Evolutionary conservation across 2,113 vertebrate species (phyloP).

Genomic region (Salminus brasiliensis): DNA sequence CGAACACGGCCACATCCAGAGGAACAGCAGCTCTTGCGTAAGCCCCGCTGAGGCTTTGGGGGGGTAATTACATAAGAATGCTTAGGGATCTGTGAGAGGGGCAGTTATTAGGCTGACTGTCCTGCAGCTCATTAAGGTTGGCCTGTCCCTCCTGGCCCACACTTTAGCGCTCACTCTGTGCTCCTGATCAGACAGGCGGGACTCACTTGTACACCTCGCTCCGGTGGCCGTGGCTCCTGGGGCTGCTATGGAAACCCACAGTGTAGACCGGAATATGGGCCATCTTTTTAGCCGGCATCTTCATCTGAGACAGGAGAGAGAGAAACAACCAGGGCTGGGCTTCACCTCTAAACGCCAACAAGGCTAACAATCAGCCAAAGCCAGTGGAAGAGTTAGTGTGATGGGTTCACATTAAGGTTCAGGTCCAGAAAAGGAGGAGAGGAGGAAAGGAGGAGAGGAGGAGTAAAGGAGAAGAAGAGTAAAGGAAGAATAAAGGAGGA

Average conservation of each 20-base stretch:
- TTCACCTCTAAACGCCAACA: background rate
- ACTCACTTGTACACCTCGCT: slow-evolving; percentile 91
- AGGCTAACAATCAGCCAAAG: background rate
- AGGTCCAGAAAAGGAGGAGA: too few species aligned
- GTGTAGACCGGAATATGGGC: slow-evolving; percentile 94
- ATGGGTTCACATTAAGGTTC: too few species aligned
- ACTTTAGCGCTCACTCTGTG: too few species aligned
- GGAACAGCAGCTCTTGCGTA: slow-evolving; percentile 59
- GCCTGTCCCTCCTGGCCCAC: background rate
- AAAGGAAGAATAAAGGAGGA: too few species aligned
- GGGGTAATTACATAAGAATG: slow-evolving; percentile 53
- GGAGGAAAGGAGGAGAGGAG: too few species aligned
- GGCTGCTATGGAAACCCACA: slow-evolving; percentile 87
- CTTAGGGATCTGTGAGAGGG: slow-evolving; percentile 14
- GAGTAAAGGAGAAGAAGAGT: too few species aligned
- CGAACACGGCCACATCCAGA: background rate
- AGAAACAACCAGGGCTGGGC: background rate
- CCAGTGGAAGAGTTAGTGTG: too few species aligned
- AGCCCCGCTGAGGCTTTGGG: slow-evolving; percentile 57
- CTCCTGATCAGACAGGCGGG: background rate
- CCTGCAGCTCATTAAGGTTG: background rate
- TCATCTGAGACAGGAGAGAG: slow-evolving; percentile 80
- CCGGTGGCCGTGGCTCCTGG: slow-evolving; percentile 67
- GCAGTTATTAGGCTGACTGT: slow-evolving; percentile 7
- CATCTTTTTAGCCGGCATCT: slow-evolving; percentile 95